These are phyloP conservation scores for Cheilosia vulpina DNA, from an alignment of 2,888 invertebrate species.

Conservation along the genomic window DNA sequence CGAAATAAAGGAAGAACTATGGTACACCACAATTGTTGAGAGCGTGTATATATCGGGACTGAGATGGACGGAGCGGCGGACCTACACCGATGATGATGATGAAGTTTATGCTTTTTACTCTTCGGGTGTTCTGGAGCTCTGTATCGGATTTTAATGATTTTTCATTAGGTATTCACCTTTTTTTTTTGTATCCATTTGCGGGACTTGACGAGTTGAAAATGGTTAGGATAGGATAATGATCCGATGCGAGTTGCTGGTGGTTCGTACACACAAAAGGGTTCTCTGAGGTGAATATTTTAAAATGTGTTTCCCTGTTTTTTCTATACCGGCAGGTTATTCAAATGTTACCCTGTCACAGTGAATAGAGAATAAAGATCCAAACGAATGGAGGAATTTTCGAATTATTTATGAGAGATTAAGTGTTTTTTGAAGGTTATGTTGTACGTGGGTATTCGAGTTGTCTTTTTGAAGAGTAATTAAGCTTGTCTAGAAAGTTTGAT, in stretches of 20 bases:
- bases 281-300: conserved; percentile 61
- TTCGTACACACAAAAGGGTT: conserved; percentile 21
- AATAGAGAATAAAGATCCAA: neutral
- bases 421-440: conserved; percentile 27
- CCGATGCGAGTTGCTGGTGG: conserved; percentile 8
- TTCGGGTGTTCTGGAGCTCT: conserved; percentile 47
- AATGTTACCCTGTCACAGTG: conserved; percentile 24
- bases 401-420: conserved; percentile 62
- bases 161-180: conserved; percentile 72
- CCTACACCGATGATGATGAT: conserved; percentile 61
- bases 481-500: conserved; percentile 48
- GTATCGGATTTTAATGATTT: conserved; percentile 74
- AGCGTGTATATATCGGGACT: conserved; percentile 30
- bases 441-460: neutral
- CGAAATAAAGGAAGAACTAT: conserved; percentile 41
- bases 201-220: conserved; percentile 68
- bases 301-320: conserved; percentile 1
- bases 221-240: conserved; percentile 64
- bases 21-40: conserved; percentile 73
- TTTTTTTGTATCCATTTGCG: conserved; percentile 49
- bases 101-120: conserved; percentile 62
- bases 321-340: conserved; percentile 20
- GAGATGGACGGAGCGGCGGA: conserved; percentile 58
- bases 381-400: conserved; percentile 25
- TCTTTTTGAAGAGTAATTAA: conserved; percentile 14